These are phyloP conservation scores for Medauroidea extradentata DNA, from an alignment of 1,140 invertebrate species.

Conservation along the genomic window DNA sequence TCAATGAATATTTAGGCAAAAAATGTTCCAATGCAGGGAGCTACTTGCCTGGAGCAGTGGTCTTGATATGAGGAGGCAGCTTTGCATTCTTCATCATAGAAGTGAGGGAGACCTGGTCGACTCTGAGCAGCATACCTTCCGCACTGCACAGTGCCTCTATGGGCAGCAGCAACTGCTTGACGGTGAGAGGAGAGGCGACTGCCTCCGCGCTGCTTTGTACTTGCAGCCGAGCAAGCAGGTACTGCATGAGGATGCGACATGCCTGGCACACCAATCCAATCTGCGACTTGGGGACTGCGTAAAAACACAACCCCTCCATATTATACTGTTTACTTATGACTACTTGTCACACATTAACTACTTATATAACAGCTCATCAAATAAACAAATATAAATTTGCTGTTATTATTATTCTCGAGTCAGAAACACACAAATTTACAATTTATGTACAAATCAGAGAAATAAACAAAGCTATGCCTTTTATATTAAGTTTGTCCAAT, in stretches of 20 bases:
- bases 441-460: no score
- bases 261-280: conserved; percentile 52
- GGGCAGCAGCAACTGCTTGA: conserved; percentile 53
- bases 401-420: no score
- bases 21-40: not conserved
- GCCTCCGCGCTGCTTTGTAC: conserved; percentile 29
- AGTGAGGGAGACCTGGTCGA: conserved; percentile 57
- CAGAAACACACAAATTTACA: no score
- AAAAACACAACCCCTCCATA: conserved; percentile 25
- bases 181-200: conserved; percentile 40
- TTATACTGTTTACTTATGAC: no score
- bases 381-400: no score
- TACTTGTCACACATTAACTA: no score
- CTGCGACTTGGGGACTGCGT: conserved; percentile 57
- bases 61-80: conserved; percentile 53
- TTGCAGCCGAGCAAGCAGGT: conserved; percentile 51
- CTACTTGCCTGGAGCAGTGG: conserved; percentile 44
- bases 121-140: conserved; percentile 49
- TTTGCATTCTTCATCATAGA: conserved; percentile 64
- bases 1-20: not conserved
- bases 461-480: no score
- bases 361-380: no score
- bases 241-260: conserved; percentile 53
- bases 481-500: no score
- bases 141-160: conserved; percentile 57